Evolutionary conservation across 2,797 vertebrate genomes (phyloP), one percentile per base, ranked within the genome.

Genomic region (Sibirionetta formosa): DNA sequence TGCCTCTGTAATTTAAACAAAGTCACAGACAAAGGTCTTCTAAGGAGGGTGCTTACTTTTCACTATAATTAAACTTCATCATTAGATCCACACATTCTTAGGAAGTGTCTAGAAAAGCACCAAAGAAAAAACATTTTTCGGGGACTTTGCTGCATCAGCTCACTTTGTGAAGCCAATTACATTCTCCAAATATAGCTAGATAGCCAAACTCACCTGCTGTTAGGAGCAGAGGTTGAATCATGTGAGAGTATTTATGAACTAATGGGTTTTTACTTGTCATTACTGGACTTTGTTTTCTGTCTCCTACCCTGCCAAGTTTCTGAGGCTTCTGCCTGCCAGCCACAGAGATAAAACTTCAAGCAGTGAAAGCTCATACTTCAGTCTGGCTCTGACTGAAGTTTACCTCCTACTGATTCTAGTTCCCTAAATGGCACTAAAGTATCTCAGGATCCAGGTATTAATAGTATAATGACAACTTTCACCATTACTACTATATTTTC

Each of bases 131-230:
- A 92, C 75, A 69, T 88, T 94, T 57, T 87, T 87, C 33, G 24
- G 18, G 11, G 33, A 65, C 14, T 82, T 88, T 71, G 23, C 40
- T 69, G 19, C 57, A 65, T 14, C 36, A 85, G n/a, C 60, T 92
- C 44, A 1, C 69, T 75, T 91, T 53, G 42, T 53, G 31, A 77
- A 94, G 61, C 72, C 86, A 89, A 87, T 95, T 94, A 82, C 14
- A 29, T 57, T 89, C 53, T 56, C 53, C 31, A 82, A 89, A 69
- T 54, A 73, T 7, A 92, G 60, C 61, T 60, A 19, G 1, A 46
- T 44, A 89, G 82, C 33, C 50, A 85, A 92, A 64, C 75, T 91
- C 69, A 87, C 86, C 90, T 96, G 92, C 86, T 96, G 86, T 56
- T 73, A 85, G 60, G 84, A 78, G 78, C 53, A 93, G 68, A 88